Conservation (phyloP, 2,797 vertebrate species). For the Onychomys leucogaster region DNA sequence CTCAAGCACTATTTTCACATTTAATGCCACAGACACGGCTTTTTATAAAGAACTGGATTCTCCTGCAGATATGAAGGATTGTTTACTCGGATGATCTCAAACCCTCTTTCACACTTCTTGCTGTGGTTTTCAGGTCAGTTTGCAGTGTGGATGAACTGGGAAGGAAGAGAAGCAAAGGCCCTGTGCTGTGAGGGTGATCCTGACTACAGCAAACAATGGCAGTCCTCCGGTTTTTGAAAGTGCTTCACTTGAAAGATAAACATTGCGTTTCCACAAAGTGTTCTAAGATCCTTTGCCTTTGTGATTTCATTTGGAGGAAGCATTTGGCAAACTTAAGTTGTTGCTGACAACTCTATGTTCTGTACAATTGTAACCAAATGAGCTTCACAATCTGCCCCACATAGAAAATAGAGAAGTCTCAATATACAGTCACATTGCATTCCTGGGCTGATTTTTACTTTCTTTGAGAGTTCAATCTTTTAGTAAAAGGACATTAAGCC, state of each 20-base stretch:
- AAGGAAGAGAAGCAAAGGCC: constrained; percentile 68
- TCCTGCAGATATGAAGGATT: constrained; percentile 45
- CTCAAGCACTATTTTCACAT: constrained; percentile 69
- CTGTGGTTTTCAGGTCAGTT: constrained; percentile 40
- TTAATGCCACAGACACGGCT: constrained; percentile 61
- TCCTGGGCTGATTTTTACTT: constrained; percentile 78
- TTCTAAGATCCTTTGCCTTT: constrained; percentile 81
- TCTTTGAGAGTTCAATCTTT: constrained; percentile 60
- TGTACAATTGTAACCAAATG: constrained; percentile 84
- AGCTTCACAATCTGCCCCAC: constrained; percentile 78
- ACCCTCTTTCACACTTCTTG: neutral
- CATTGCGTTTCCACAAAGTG: constrained; percentile 77
- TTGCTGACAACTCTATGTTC: constrained; percentile 80
- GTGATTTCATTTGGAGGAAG: constrained; percentile 86
- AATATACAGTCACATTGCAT: constrained; percentile 73
- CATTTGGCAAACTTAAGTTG: constrained; percentile 84
- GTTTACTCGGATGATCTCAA: constrained; percentile 69
- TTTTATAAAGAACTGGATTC: constrained; percentile 58
- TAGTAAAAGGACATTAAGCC: constrained; percentile 76
- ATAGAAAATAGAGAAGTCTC: constrained; percentile 75
- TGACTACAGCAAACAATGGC: constrained; percentile 73
- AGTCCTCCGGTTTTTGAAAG: constrained; percentile 80
- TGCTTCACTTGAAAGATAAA: constrained; percentile 84
- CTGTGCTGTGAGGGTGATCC: neutral
- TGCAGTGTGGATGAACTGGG: constrained; percentile 52